Base-by-base conservation (phyloP, 1,140 invertebrate genomes). In the Zaprionus ornatus region DNA sequence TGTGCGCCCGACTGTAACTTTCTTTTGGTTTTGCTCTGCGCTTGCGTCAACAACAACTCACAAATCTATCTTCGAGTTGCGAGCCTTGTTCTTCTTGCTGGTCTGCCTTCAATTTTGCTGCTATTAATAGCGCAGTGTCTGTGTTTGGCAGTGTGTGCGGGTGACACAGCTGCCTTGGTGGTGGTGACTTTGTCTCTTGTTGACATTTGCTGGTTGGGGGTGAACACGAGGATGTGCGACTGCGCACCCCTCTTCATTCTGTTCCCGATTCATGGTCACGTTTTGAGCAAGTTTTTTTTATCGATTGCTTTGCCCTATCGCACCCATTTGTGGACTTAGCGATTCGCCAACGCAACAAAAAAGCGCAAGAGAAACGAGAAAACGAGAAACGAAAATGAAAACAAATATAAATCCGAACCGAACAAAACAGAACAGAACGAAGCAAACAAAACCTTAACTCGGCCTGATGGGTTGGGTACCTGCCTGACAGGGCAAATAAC, bases 21-120 rank as follows among this genome's bases (percentile, higher is more conserved):
- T 32, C 9, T 10, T 32, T 9, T 32, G 29, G 2, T 67, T 54
- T 17, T 35, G 17, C 40, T 10, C 63, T 37, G 40, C 57, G 71
- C 64, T 48, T 52, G 57, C 45, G 65, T 67, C 27, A 23, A 54
- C 23, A 15, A 70, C 61, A 64, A 64, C 40, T 76, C 70, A 79
- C 54, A 78, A 85, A 85, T 87, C 79, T 69, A 77, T 77, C 69
- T 69, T 55, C 70, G 15, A 54, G 35, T 67, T 60, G 60, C 23
- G 50, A 63, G 25, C 10, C 40, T 61, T 21, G 48, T 65, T 17
- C 40, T 65, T 25, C 40, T 69, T 45, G n/a, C 21, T 52, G 17
- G 50, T n/a, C 21, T 54, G 62, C 19, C 48, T 69, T 69, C 45
- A 37, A 55, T 37, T 70, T 42, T 27, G 10, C 35, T 10, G 52